Base-by-base conservation (phyloP, 2,888 invertebrate genomes). In the Seladonia tumulorum region DNA sequence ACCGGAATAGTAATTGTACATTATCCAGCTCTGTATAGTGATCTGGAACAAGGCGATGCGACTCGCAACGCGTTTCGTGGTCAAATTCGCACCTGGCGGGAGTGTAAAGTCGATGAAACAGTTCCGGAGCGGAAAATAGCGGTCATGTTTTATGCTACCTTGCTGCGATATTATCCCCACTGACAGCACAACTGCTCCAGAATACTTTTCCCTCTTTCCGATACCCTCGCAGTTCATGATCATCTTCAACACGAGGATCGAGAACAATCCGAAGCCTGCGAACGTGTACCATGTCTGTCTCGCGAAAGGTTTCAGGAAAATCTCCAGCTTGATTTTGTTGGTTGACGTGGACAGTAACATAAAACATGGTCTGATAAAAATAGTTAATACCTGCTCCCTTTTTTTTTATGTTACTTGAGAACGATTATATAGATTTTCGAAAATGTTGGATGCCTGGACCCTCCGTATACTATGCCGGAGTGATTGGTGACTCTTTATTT, bases 1-100 rank as follows among this genome's bases (percentile, higher is more conserved):
- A 7, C 91, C 94, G 2, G 93, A 92, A 76, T 94, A 94, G 81
- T 93, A 94, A 86, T 94, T 94, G 49, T 92, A 93, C 63, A 94
- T 89, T 29, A 94, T 85, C 76, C 93, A 90, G 47, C 93, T 92
- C 76, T 93, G 94, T 5, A 93, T 35, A 39, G 93, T 87, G 5
- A 93, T 87, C 77, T 91, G 91, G 12, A 93, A 81, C 10, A 94
- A 86, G 10, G 92, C 93, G 12, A 94, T 90, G 1, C 94, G 93
- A 10, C 93, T 92, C 5, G 93, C 89, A 10, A 91, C 45, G 53
- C 77, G 90, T 7, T 86, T 87, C 18, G 94, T 93, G 42, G 89
- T 87, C 25, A 93, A 87, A 29, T 90, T 86, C 16, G 93, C 91
- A 57, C 94, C 94, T 94, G 29, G 57, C 14, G 8, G 18, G 22